Evolutionary conservation across 2,888 invertebrate genomes (phyloP).

Genomic region (Agrotis segetum): DNA sequence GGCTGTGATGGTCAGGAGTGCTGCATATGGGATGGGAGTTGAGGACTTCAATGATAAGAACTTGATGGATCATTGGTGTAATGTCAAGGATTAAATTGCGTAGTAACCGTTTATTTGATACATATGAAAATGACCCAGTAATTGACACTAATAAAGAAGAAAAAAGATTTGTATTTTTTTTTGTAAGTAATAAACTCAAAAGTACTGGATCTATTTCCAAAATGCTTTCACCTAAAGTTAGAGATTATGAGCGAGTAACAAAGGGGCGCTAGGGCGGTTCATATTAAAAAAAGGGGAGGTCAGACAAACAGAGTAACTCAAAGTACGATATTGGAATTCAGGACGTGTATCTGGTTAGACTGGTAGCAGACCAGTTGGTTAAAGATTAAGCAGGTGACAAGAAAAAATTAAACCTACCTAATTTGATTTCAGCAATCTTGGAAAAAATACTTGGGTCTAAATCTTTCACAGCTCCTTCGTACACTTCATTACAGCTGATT

Average conservation of each 20-base stretch:
- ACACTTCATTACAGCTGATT: constrained; percentile 9
- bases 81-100: constrained; percentile 2
- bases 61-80: constrained; percentile 32
- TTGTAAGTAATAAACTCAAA: no score
- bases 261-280: no score
- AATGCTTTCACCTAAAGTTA: no score
- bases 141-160: no score
- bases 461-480: neutral
- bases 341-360: neutral
- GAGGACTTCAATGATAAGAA: constrained; percentile 34
- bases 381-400: neutral
- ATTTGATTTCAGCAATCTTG: constrained; percentile 9
- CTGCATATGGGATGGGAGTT: constrained; percentile 23
- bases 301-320: neutral
- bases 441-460: neutral
- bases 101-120: neutral
- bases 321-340: neutral
- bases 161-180: no score
- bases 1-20: constrained; percentile 21
- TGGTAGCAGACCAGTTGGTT: neutral
- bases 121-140: neutral
- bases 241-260: no score
- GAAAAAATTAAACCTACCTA: neutral
- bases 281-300: neutral
- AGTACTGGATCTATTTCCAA: no score